These are phyloP conservation scores for Lateolabrax maculatus DNA, from an alignment of 2,797 vertebrate species.

Conservation along the genomic window DNA sequence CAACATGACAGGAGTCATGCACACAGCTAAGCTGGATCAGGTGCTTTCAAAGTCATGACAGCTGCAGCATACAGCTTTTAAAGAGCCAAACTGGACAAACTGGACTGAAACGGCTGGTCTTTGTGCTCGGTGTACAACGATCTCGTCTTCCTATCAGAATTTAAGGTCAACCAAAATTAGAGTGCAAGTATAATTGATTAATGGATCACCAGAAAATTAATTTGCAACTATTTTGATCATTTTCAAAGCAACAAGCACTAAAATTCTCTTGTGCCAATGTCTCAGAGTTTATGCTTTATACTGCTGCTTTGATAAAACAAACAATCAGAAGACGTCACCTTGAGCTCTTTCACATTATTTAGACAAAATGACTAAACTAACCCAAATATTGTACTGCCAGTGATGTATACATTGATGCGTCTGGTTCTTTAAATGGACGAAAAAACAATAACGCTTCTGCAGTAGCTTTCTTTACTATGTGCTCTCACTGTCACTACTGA, in stretches of 20 bases:
- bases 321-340: background rate
- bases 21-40: background rate
- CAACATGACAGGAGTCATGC: background rate
- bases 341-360: background rate
- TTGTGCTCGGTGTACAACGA: background rate
- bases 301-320: background rate
- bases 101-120: background rate
- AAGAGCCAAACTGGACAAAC: background rate
- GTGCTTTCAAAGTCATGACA: background rate
- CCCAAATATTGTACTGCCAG: no score
- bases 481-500: background rate
- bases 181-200: background rate
- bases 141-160: background rate
- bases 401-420: no score
- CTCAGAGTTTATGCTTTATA: background rate
- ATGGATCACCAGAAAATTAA: background rate
- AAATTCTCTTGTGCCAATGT: background rate
- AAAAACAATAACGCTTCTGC: no score
- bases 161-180: background rate
- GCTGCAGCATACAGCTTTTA: background rate
- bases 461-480: no score
- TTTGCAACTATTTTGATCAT: background rate
- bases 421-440: no score
- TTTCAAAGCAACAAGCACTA: background rate
- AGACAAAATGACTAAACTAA: no score